phyloP scores from a whole-genome alignment of 2,888 invertebrate genomes.

The Maniola hyperantus region DNA sequence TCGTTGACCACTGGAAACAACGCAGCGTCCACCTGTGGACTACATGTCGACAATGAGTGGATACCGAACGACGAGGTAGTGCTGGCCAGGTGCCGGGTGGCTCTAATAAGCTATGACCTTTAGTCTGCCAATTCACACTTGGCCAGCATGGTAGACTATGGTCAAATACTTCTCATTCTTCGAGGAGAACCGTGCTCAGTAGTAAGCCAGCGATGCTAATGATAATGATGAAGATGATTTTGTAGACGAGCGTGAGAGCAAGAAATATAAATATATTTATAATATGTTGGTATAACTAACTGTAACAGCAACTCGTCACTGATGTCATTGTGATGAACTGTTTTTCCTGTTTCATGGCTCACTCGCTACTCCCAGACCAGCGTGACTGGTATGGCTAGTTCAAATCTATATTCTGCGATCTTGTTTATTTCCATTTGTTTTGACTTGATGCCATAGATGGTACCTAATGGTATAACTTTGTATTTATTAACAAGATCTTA shows the following conservation, averaged over 20 bases:
- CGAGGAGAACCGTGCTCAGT: too few species aligned
- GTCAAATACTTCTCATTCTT: too few species aligned
- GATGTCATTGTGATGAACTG: slow-evolving; percentile 47
- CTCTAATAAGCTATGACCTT: too few species aligned
- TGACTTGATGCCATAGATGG: slow-evolving; percentile 20
- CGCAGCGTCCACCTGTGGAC: too few species aligned
- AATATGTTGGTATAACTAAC: neutral
- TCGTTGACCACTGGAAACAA: too few species aligned
- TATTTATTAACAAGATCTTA: neutral
- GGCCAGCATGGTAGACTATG: too few species aligned
- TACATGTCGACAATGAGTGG: too few species aligned
- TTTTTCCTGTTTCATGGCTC: slow-evolving; percentile 40
- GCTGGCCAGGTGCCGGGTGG: too few species aligned
- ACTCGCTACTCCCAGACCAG: slow-evolving; percentile 12
- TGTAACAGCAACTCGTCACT: slow-evolving; percentile 29
- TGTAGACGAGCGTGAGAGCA: neutral
- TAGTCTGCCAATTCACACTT: too few species aligned
- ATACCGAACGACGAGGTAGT: too few species aligned
- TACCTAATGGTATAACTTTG: slow-evolving; percentile 6
- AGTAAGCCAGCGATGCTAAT: too few species aligned
- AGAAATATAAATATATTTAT: neutral
- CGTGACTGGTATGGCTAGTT: slow-evolving; percentile 22
- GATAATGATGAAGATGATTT: neutral
- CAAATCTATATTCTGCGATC: slow-evolving; percentile 27
- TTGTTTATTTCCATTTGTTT: slow-evolving; percentile 29